These are phyloP conservation scores for Branchipolynoe longqiensis DNA, from an alignment of 2,888 invertebrate genomes.

Conservation along the genomic window DNA sequence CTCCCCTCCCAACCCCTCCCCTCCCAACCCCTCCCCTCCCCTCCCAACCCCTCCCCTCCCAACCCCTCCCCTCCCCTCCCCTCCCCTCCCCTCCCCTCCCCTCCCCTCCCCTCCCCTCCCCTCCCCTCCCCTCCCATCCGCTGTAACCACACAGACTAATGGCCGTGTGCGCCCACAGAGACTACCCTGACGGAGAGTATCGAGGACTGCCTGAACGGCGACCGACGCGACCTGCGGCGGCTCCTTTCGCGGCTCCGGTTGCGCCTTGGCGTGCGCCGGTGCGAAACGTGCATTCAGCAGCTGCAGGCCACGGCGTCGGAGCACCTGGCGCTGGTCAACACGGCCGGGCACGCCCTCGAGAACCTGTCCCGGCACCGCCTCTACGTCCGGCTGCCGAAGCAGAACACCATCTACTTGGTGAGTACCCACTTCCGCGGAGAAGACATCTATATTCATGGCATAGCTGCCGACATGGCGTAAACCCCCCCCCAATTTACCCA, in stretches of 20 bases:
- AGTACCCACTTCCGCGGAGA: slow-evolving; percentile 71
- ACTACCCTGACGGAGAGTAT: slow-evolving; percentile 86
- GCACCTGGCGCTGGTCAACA: slow-evolving; percentile 90
- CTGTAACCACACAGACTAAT: neutral
- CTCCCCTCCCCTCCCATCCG: neutral
- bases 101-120: neutral
- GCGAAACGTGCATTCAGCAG: slow-evolving; percentile 96
- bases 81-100: neutral
- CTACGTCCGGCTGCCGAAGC: slow-evolving; percentile 80
- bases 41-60: neutral
- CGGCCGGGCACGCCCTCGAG: slow-evolving; percentile 83
- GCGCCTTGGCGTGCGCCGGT: slow-evolving; percentile 95
- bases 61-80: neutral
- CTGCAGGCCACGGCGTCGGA: slow-evolving; percentile 93
- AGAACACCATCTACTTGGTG: slow-evolving; percentile 90
- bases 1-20: no score
- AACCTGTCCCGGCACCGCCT: slow-evolving; percentile 75
- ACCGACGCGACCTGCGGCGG: slow-evolving; percentile 86
- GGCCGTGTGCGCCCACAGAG: slow-evolving; percentile 34
- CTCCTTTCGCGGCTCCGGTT: slow-evolving; percentile 89
- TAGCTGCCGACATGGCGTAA: no score
- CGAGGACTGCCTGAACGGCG: slow-evolving; percentile 89
- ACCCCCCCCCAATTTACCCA: no score
- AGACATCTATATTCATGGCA: neutral
- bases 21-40: no score